Percentiles rank a stretch among this genome's conserved stretches.
These are phyloP conservation scores for Apoda limacodes DNA, from an alignment of 2,888 invertebrate genomes.

Conservation along the genomic window DNA sequence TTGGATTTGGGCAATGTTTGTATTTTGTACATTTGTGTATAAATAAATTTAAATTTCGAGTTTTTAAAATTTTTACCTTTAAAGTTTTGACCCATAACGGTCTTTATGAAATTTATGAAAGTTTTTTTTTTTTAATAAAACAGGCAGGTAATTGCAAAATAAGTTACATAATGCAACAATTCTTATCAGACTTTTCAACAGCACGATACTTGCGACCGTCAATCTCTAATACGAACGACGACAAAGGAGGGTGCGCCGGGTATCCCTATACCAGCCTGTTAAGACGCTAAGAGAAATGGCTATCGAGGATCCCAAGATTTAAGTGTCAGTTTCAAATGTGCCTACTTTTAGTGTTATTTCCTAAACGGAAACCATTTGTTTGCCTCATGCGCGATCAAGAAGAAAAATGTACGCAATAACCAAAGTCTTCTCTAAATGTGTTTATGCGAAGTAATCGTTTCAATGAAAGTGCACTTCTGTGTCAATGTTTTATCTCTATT, in stretches of 20 bases:
- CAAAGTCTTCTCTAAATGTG: conserved; percentile 35
- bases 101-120: too few species aligned
- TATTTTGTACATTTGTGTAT: too few species aligned
- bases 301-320: conserved; percentile 65
- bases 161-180: too few species aligned
- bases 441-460: conserved; percentile 31
- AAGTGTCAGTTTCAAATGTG: conserved; percentile 66
- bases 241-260: conserved; percentile 37
- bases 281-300: conserved; percentile 62
- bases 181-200: too few species aligned
- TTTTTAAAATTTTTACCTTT: too few species aligned
- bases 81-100: too few species aligned
- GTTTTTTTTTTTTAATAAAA: too few species aligned
- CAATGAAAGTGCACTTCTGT: conserved; percentile 28
- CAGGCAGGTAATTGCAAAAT: too few species aligned
- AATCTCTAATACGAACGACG: conserved; percentile 43
- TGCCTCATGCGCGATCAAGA: conserved; percentile 51
- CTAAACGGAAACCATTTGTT: conserved; percentile 66
- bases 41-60: too few species aligned
- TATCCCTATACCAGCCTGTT: conserved; percentile 32
- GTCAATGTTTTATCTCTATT: conserved; percentile 20
- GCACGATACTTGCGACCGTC: too few species aligned
- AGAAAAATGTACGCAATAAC: conserved; percentile 47
- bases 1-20: too few species aligned
- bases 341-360: conserved; percentile 68